Percentiles rank a stretch among this genome's conserved stretches.
Evolutionary conservation across 2,113 vertebrate species (phyloP).

Genomic region (Cyprinus carpio): DNA sequence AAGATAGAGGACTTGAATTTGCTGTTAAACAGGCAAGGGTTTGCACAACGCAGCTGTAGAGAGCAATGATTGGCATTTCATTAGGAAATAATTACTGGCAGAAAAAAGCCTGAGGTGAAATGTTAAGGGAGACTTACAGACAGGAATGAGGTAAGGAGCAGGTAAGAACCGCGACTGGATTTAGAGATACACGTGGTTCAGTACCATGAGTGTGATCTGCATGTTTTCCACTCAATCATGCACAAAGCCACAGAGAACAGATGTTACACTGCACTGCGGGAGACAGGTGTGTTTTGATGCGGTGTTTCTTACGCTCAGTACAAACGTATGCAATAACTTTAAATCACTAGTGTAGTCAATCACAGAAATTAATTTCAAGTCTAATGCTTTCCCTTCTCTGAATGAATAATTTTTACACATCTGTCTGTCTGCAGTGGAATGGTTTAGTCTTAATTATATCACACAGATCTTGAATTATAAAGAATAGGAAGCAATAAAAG

Average conservation of each 20-base stretch:
- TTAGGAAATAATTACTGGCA: conserved; percentile 1
- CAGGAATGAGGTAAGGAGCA: background rate
- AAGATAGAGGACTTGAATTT: too few relatives aligned
- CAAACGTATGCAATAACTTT: background rate
- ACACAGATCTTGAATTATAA: conserved; percentile 5
- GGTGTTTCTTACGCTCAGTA: background rate
- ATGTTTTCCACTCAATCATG: background rate
- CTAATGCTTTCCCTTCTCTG: background rate
- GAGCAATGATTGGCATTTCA: conserved; percentile 12
- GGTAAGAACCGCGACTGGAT: background rate
- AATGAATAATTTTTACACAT: background rate
- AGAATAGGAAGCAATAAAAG: conserved; percentile 27
- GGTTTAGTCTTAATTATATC: conserved; percentile 21
- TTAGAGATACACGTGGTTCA: background rate
- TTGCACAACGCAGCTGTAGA: background rate
- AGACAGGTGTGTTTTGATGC: conserved; percentile 16
- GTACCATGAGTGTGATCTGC: background rate
- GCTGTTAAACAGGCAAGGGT: background rate
- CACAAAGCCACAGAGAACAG: background rate
- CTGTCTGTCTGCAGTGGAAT: conserved; percentile 25
- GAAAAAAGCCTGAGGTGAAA: conserved; percentile 1
- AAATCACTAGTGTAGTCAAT: conserved; percentile 6
- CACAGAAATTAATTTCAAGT: conserved; percentile 18
- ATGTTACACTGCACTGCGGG: background rate
- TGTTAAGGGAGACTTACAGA: background rate